A percentile compares a stretch with the other conserved stretches of the same genome.
Conservation (phyloP, 2,797 vertebrate genomes). For the Propithecus perrieri region DNA sequence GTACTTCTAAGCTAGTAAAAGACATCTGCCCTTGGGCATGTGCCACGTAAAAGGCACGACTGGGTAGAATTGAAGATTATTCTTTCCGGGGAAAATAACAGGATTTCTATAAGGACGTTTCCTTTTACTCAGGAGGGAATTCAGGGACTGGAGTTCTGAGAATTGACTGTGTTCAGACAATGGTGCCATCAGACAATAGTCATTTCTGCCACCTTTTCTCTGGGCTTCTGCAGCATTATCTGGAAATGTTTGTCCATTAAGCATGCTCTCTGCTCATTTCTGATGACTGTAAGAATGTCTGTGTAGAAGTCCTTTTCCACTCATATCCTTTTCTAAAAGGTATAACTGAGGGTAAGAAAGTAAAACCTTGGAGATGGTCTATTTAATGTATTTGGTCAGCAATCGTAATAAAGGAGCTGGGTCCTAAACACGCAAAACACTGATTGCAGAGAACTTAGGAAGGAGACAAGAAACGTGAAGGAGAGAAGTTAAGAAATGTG, state of each 20-base stretch:
- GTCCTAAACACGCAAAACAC: background rate
- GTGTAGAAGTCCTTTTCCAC: background rate
- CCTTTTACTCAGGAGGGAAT: background rate
- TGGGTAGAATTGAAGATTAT: background rate
- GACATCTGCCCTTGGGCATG: rapidly evolving
- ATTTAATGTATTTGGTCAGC: background rate
- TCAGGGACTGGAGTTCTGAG: background rate
- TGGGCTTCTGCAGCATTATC: background rate
- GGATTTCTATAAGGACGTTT: background rate
- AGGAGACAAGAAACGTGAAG: background rate
- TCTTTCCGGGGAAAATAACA: background rate
- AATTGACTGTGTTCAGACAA: background rate
- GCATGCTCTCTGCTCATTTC: background rate
- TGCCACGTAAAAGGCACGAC: background rate
- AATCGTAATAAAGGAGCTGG: background rate
- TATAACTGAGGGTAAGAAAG: background rate
- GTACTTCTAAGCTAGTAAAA: background rate
- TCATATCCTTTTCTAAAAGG: background rate
- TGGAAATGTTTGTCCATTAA: background rate
- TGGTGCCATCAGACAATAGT: rapidly evolving
- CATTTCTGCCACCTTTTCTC: background rate
- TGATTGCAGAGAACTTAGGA: background rate
- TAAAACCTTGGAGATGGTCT: background rate
- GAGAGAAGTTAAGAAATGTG: background rate
- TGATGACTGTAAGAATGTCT: background rate